Conservation (phyloP, 2,888 invertebrate genomes). For the Thereva nobilitata region DNA sequence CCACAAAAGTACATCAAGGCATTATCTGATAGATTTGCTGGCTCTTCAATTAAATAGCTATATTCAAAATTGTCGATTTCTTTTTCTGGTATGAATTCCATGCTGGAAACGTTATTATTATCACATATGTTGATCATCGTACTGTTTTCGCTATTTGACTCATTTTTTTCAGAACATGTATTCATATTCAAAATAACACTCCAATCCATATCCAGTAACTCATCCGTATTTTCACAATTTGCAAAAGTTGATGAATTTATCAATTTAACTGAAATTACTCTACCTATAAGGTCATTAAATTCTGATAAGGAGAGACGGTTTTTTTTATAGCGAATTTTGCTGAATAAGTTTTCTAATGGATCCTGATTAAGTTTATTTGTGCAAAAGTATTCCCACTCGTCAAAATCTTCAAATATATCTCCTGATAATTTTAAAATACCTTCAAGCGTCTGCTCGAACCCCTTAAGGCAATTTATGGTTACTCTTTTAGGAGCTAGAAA, state of each 20-base stretch:
- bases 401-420: not conserved
- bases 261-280: not conserved
- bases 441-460: constrained; percentile 5
- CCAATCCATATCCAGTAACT: not conserved
- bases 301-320: not conserved
- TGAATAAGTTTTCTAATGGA: constrained; percentile 16
- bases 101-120: not conserved
- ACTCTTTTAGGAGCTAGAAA: not conserved
- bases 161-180: not conserved
- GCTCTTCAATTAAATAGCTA: not conserved
- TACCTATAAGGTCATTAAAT: constrained; percentile 12
- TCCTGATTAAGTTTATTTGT: constrained; percentile 16
- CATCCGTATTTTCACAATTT: constrained; percentile 12
- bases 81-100: not conserved
- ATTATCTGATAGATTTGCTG: constrained; percentile 13
- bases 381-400: not conserved
- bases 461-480: too few species aligned
- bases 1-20: not conserved
- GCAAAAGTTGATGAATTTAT: constrained; percentile 2
- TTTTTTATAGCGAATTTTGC: constrained; percentile 4
- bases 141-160: not conserved
- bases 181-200: not conserved
- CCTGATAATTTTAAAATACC: not conserved
- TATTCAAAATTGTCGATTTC: not conserved
- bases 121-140: too few species aligned